phyloP scores from a whole-genome alignment of 2,888 invertebrate species.

The Beris chalybata region DNA sequence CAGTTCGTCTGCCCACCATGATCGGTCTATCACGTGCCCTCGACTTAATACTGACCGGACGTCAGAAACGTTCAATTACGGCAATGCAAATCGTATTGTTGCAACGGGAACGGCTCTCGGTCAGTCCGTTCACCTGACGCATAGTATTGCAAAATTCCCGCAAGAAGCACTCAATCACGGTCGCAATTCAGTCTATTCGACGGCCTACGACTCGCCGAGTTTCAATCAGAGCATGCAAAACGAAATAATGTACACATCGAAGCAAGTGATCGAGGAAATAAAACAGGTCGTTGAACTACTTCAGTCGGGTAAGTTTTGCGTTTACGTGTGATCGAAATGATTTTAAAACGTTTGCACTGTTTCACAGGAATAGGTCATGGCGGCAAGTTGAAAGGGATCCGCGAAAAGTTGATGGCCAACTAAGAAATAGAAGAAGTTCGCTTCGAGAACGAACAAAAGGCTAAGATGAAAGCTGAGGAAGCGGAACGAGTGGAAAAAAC shows the following conservation, averaged over 20 bases:
- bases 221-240: conserved; percentile 66
- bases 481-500: neutral
- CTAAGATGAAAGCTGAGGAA: neutral
- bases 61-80: conserved; percentile 78
- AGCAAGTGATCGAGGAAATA: conserved; percentile 68
- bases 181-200: conserved; percentile 60
- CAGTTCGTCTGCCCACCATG: conserved; percentile 78
- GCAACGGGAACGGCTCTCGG: conserved; percentile 82
- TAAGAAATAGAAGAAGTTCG: conserved; percentile 64
- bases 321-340: conserved; percentile 48
- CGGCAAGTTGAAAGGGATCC: no score
- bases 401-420: conserved; percentile 62
- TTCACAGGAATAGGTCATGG: no score
- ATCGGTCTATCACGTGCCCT: conserved; percentile 85
- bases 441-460: conserved; percentile 15
- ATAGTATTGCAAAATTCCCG: no score
- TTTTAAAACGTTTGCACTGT: no score
- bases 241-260: conserved; percentile 65
- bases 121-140: conserved; percentile 73
- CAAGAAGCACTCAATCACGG: conserved; percentile 60
- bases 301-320: conserved; percentile 58
- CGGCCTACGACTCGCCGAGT: conserved; percentile 68
- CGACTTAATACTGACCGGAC: conserved; percentile 87
- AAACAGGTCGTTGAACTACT: conserved; percentile 70
- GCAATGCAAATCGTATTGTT: conserved; percentile 78